A percentile compares a stretch with the other conserved stretches of the same genome.
Evolutionary conservation across 2,113 vertebrate genomes (phyloP).

Genomic region (Orycteropus afer): DNA sequence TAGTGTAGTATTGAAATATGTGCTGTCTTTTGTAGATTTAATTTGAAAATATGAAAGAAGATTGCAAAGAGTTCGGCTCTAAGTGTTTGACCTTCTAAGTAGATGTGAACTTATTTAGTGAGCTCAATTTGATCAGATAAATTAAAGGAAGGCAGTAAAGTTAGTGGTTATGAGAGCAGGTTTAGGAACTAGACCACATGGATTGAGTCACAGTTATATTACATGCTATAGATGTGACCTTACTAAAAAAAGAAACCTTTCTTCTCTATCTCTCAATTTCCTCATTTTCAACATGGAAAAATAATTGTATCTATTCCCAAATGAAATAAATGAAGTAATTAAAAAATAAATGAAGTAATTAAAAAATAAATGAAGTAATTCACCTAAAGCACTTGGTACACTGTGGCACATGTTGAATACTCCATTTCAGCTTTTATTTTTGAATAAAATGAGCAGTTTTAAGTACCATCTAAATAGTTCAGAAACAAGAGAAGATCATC

Average conservation of each 20-base stretch:
- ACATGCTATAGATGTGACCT: neutral
- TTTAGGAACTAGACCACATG: neutral
- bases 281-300: neutral
- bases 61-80: neutral
- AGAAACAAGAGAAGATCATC: neutral
- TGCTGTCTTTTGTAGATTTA: conserved; percentile 13
- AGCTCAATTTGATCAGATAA: conserved; percentile 35
- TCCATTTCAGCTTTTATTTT: conserved; percentile 31
- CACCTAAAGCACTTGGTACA: neutral
- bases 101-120: conserved; percentile 6
- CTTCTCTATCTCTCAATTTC: neutral
- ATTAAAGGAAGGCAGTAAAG: conserved; percentile 26
- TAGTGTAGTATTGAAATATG: conserved; percentile 6
- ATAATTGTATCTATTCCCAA: neutral
- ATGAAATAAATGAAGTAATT: neutral
- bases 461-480: neutral
- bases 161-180: neutral
- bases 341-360: no score
- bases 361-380: neutral
- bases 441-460: neutral
- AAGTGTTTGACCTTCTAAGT: conserved; percentile 49
- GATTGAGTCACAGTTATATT: neutral
- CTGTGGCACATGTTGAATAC: neutral
- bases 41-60: conserved; percentile 54
- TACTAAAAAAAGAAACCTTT: neutral